Base-by-base conservation (phyloP, 2,888 invertebrate species). In the Drosophila maculinotata region DNA sequence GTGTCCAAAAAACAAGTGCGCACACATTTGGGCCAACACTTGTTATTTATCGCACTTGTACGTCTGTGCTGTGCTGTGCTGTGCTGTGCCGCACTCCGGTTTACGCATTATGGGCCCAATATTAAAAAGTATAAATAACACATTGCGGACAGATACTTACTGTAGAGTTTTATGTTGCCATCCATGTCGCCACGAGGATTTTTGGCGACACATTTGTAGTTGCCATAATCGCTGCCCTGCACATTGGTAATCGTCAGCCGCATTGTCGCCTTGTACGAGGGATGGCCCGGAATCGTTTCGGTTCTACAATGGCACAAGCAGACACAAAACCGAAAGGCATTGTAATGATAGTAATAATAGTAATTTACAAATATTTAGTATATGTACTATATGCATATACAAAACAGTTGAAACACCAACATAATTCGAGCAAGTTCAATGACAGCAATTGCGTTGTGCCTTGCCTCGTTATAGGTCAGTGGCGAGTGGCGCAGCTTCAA, bases 111-210 rank as follows among this genome's bases (percentile, higher is more conserved):
- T 57, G 35, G 59, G 35, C 45, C 45, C 68, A 68, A 73, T 79
- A 81, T 82, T 72, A 69, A 79, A 74, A 66, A 57, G 79, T 82
- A 85, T 85, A 81, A 79, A 81, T 79, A 82, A 84, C 82, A 60
- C 51, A 58, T 52, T 68, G 54, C 36, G 39, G 42, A 70, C 73
- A 20, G n/a, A n/a, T 4, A 94, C 96, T 95, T 93, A 97, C 97
- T 95, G 92, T 97, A 97, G 72, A 97, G 93, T 80, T 96, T 94
- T 90, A 97, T 97, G 69, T 95, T 95, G 75, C 97, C 97, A 92
- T 97, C 97, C 44, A 97, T 97, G 91, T 97, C 97, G 69, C 97
- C 97, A 74, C 97, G 93, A 58, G 97, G 97, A 92, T 97, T 97
- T 92, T 97, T 97, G 66, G 97, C 94, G 91, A 93, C 94, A 84